Base-by-base conservation (phyloP, 2,888 invertebrate species). In the Brassicogethes aeneus region DNA sequence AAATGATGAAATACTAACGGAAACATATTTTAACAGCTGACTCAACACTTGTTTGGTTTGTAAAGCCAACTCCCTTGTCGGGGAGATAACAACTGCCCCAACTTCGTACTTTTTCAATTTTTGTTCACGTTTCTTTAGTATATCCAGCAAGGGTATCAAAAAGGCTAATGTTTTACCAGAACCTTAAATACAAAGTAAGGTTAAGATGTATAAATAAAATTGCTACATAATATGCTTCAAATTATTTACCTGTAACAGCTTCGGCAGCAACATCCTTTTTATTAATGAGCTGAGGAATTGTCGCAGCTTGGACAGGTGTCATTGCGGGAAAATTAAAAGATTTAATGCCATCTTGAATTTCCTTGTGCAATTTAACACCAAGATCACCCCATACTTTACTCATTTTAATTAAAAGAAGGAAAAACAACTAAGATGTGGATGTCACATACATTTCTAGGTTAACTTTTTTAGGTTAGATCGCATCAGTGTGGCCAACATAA, bases 161-260 rank as follows among this genome's bases (percentile, higher is more conserved):
- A 97, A 99, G 0, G 97, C 94, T 30, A 99, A 69, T 0, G 97
- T 99, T 71, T 99, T 99, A 0, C 99, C 99, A 48, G 96, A 96
- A 2, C 99, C n/a, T n/a, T n/a, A n/a, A n/a, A n/a, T n/a, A n/a
- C n/a, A n/a, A 39, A 50, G 48, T 36, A 38, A 41, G n/a, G n/a
- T n/a, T n/a, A n/a, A n/a, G n/a, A n/a, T n/a, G n/a, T n/a, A n/a
- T n/a, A n/a, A n/a, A n/a, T n/a, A n/a, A n/a, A 15, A 38, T 29
- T 41, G 23, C 31, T 16, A 2, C 2, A 17, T 30, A 10, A n/a
- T 17, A n/a, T 23, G 13, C 38, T 31, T 35, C 40, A 63, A 66
- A n/a, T n/a, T n/a, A n/a, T n/a, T n/a, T n/a, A n/a, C n/a, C 68
- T 1, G 99, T 99, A 0, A 97, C 92, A 2, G 99, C 97, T 69